These are phyloP conservation scores for Epirrhoe tristata DNA, from an alignment of 2,888 invertebrate species.

Conservation along the genomic window DNA sequence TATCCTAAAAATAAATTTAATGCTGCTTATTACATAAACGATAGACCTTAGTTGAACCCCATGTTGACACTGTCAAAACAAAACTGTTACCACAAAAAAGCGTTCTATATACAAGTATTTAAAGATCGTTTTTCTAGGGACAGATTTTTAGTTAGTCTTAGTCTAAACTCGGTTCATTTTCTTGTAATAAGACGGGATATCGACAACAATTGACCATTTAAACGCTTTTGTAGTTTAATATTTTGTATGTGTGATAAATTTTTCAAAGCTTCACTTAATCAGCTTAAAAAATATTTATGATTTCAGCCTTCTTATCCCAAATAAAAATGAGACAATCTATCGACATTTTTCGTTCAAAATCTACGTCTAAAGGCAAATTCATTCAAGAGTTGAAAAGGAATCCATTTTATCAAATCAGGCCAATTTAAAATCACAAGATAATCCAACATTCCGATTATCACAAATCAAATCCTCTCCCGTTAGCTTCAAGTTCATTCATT, in stretches of 20 bases:
- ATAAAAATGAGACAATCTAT: not conserved
- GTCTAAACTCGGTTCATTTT: no score
- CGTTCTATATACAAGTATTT: no score
- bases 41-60: no score
- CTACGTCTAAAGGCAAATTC: not conserved
- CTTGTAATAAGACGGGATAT: not conserved
- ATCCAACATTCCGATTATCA: conserved; percentile 36
- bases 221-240: no score
- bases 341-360: not conserved
- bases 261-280: no score
- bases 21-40: no score
- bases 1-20: conserved; percentile 60
- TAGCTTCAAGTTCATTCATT: conserved; percentile 58
- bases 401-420: conserved; percentile 25
- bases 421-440: conserved; percentile 36
- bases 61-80: no score
- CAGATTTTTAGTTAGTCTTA: no score
- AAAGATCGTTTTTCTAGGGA: no score
- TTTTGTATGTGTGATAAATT: no score
- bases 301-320: not conserved
- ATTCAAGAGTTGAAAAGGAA: conserved; percentile 11
- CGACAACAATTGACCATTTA: not conserved
- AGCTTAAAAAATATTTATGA: not conserved
- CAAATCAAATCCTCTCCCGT: conserved; percentile 45
- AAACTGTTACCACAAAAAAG: no score